Conservation (phyloP, 2,888 invertebrate species). For the Diarsia mendica region DNA sequence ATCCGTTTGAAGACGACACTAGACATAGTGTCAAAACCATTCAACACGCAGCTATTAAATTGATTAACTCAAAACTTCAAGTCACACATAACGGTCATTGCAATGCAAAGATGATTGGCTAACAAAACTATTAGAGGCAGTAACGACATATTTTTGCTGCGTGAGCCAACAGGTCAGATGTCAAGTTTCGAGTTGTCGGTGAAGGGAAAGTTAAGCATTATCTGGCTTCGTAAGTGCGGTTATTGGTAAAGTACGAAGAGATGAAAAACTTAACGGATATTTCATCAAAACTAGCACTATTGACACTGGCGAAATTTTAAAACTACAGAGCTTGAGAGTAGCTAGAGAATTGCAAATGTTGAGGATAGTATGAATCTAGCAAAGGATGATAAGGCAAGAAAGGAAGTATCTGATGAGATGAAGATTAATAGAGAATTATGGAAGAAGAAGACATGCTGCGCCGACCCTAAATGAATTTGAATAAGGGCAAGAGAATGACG, state of each 20-base stretch:
- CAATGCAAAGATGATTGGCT: constrained; percentile 29
- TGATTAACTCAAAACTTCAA: constrained; percentile 16
- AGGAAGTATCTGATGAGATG: no score
- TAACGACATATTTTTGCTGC: constrained; percentile 55
- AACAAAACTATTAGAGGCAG: constrained; percentile 37
- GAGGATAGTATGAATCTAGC: not conserved
- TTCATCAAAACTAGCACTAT: not conserved
- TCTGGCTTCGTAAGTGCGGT: constrained; percentile 22
- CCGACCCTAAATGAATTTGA: no score
- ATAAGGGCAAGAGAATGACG: no score
- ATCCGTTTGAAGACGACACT: not conserved
- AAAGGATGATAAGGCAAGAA: no score
- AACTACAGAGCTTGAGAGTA: no score
- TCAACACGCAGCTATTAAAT: constrained; percentile 12
- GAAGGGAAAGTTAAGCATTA: constrained; percentile 53
- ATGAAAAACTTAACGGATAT: not conserved
- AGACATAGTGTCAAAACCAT: not conserved
- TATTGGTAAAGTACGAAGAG: not conserved
- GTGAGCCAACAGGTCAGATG: constrained; percentile 53
- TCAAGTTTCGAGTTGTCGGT: constrained; percentile 28
- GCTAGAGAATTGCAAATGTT: not conserved
- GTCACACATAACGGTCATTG: constrained; percentile 6
- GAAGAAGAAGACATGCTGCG: no score
- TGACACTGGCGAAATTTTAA: not conserved
- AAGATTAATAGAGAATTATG: no score